phyloP scores from a whole-genome alignment of 2,888 invertebrate genomes.

The Deroplatys truncata region DNA sequence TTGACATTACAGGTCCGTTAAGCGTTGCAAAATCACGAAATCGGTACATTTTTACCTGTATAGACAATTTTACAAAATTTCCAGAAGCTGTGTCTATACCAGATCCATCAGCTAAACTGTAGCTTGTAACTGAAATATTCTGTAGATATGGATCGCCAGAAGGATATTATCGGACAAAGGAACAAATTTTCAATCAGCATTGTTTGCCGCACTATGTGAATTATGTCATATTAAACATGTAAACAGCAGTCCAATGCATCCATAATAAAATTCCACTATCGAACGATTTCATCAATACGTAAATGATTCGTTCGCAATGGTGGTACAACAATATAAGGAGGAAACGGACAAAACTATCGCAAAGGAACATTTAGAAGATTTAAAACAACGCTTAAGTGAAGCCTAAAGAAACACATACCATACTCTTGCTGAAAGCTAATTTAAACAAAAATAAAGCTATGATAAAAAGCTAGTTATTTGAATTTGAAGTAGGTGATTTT shows the following conservation, averaged over 20 bases:
- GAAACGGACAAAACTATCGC: too few relatives aligned
- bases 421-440: too few relatives aligned
- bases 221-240: constrained; percentile 1
- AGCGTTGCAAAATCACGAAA: constrained; percentile 24
- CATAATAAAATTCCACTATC: constrained; percentile 12
- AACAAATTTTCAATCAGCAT: constrained; percentile 29
- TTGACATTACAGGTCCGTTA: constrained; percentile 32
- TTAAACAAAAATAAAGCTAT: too few relatives aligned
- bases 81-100: constrained; percentile 33
- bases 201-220: constrained; percentile 24
- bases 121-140: constrained; percentile 27
- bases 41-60: constrained; percentile 32
- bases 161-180: constrained; percentile 34
- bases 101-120: constrained; percentile 33
- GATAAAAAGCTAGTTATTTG: too few relatives aligned
- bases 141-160: constrained; percentile 30
- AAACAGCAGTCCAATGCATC: constrained; percentile 5
- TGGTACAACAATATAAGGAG: not conserved
- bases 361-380: too few relatives aligned
- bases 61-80: constrained; percentile 32
- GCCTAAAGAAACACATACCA: too few relatives aligned
- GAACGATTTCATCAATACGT: not conserved
- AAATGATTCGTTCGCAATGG: not conserved
- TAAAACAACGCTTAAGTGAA: too few relatives aligned
- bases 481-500: too few relatives aligned